Evolutionary conservation across 2,888 invertebrate species (phyloP).

Genomic region (Tipula vernalis): DNA sequence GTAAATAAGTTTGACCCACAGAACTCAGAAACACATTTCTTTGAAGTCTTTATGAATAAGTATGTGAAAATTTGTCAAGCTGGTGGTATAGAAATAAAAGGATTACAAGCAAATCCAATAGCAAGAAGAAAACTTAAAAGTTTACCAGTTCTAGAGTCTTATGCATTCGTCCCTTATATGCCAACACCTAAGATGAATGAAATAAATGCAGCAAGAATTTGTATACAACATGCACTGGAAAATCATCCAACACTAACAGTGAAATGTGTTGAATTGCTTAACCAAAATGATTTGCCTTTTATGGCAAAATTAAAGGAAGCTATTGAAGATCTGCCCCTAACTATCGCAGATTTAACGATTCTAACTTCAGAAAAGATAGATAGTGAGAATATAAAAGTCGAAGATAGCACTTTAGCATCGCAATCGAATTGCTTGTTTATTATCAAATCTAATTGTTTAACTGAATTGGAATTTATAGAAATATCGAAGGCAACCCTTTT

Average conservation of each 20-base stretch:
- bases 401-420: conserved; percentile 44
- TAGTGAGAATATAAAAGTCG: conserved; percentile 43
- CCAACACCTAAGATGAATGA: too few relatives aligned
- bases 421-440: conserved; percentile 29
- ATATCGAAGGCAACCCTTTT: conserved; percentile 38
- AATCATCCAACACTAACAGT: conserved; percentile 51
- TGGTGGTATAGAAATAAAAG: too few relatives aligned
- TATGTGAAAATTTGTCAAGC: conserved; percentile 24
- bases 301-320: conserved; percentile 43
- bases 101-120: too few relatives aligned
- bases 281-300: conserved; percentile 37
- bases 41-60: conserved; percentile 19
- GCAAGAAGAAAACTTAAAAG: too few relatives aligned
- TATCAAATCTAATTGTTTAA: conserved; percentile 23
- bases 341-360: conserved; percentile 52
- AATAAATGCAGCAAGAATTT: too few relatives aligned
- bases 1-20: conserved; percentile 26
- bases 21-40: conserved; percentile 14
- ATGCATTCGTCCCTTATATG: too few relatives aligned
- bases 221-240: conserved; percentile 38
- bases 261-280: conserved; percentile 44
- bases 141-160: too few relatives aligned
- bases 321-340: conserved; percentile 53
- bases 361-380: conserved; percentile 28
- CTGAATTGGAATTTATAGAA: conserved; percentile 28